phyloP scores from a whole-genome alignment of 1,140 invertebrate species.

The Batillaria attramentaria region DNA sequence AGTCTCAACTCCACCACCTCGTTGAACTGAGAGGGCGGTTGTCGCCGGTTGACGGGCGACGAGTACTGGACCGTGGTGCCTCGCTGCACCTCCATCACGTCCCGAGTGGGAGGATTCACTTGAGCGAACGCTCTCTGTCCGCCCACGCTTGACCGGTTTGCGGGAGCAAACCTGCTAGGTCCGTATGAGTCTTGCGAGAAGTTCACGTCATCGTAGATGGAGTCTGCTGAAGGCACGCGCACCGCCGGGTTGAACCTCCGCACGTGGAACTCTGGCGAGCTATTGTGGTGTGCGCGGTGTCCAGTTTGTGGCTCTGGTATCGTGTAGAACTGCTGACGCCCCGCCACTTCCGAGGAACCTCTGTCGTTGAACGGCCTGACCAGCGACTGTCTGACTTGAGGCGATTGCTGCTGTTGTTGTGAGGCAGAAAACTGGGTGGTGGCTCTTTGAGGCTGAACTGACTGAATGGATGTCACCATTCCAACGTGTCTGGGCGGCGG shows the following conservation, averaged over 20 bases:
- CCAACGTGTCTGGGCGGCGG: neutral
- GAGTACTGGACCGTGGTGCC: slow-evolving; percentile 24
- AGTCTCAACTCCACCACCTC: slow-evolving; percentile 40
- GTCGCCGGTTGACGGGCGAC: neutral
- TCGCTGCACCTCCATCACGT: slow-evolving; percentile 27
- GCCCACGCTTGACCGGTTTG: neutral
- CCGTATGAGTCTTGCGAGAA: neutral
- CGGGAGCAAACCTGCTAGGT: neutral
- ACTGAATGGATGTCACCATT: neutral
- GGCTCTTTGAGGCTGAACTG: too few species aligned
- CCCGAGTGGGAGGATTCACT: slow-evolving; percentile 26
- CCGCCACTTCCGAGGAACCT: neutral
- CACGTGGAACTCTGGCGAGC: slow-evolving; percentile 37
- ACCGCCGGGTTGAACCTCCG: slow-evolving; percentile 29
- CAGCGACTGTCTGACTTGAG: slow-evolving; percentile 9
- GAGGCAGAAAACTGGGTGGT: too few species aligned
- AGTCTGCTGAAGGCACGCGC: slow-evolving; percentile 42
- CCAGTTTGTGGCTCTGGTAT: slow-evolving; percentile 30
- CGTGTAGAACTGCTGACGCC: slow-evolving; percentile 31
- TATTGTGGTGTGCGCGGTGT: slow-evolving; percentile 33
- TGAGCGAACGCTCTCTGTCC: slow-evolving; percentile 16
- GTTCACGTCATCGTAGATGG: slow-evolving; percentile 22
- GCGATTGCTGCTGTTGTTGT: neutral
- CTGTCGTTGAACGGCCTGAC: slow-evolving; percentile 23
- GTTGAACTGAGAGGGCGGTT: slow-evolving; percentile 31